Base-by-base conservation (phyloP, 2,888 invertebrate species). In the Autographa gamma region DNA sequence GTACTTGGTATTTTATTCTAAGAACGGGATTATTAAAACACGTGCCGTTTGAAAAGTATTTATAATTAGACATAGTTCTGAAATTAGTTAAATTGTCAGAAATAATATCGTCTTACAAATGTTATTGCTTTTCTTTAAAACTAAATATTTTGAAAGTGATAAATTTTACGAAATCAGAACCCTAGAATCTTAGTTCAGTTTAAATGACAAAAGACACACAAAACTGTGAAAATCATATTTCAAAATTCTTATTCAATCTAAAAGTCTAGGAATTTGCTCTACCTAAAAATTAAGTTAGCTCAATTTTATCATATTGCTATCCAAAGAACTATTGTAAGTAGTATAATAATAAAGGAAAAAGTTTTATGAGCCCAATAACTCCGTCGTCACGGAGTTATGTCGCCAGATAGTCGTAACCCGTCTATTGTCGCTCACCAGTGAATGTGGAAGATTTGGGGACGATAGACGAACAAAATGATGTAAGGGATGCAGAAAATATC, bases 331-430 rank as follows among this genome's bases (percentile, higher is more conserved):
- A 79, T 65, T 66, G 48, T 58, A 25, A 58, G 43, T n/a, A 43
- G 18, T 48, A 63, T 38, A 66, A 66, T 69, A 76, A 60, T 68
- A 60, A 64, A 60, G 14, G 60, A 80, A 71, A 31, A 59, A 81
- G 14, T 68, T 81, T 71, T 67, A 73, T 63, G 43, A 14, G 56
- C 58, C 62, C 58, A 65, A 71, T 71, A 71, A 62, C 63, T 65
- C 48, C 18, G 14, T 61, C 66, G 69, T 61, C 66, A 7, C 14
- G 62, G 52, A 71, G 68, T 65, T 79, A 81, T 71, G 81, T 62
- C 58, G 68, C 68, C 43, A 62, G 9, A 71, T 31, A 59, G 61
- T 60, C 70, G 60, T 77, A 74, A 71, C 52, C 52, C 66, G 60
- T 19, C 64, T 64, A 77, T 62, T 74, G 69, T 71, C 73, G 34